Evolutionary conservation across 1,140 invertebrate species (phyloP), one percentile per base, ranked within the genome.

Genomic region (Gryllus bimaculatus): DNA sequence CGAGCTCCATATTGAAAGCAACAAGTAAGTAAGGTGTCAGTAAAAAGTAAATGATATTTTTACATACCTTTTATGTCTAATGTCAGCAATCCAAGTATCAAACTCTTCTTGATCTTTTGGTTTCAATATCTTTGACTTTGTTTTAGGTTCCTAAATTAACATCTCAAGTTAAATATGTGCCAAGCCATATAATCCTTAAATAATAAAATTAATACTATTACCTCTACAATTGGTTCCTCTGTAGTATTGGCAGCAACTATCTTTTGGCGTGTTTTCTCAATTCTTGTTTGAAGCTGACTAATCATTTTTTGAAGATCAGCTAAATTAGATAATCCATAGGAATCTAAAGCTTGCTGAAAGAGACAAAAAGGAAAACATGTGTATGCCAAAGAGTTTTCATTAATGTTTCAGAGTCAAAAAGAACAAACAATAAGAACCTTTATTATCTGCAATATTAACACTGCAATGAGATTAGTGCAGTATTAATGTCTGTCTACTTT

Each of bases 261-360:
- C 84, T 95, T 94, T 82, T 93, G 91, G 82, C 91, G 91, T 0
- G 90, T 93, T 84, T 92, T 91, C 83, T 96, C 93, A 82, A 97
- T 93, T 82, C 92, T 92, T 8, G 87, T 85, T 81, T 93, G 92
- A 4, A 96, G 84, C 80, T 91, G 90, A 48, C 90, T 87, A 75
- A 97, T 94, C 83, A 92, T 91, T 84, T 92, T 92, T 84, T 92
- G 88, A 8, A 94, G 86, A 81, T 92, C 92, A 78, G 89, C 87
- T 47, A 88, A 83, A 77, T 84, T 88, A n/a, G 86, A 87, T 66
- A 92, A 86, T 78, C 89, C 88, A 79, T 91, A 88, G 80, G 90
- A 88, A 47, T 87, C 85, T 73, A 93, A 82, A 0, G 89, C 88
- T 80, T 86, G 85, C 83, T 91, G 85, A 88, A 86, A 76, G 47